Base-by-base conservation (phyloP, 2,113 vertebrate genomes). In the Anoplopoma fimbria region DNA sequence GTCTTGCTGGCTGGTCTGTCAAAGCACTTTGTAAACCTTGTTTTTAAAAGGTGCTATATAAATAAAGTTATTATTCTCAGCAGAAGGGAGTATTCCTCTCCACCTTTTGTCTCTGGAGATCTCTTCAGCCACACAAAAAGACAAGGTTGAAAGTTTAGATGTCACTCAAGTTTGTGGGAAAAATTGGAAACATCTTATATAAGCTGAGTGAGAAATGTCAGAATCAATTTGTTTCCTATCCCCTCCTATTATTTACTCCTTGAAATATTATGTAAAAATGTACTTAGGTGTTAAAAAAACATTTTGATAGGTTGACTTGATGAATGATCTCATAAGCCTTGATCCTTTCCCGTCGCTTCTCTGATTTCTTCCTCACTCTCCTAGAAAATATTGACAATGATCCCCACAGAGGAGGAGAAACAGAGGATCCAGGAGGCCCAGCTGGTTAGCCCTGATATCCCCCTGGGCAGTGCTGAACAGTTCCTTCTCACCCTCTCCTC, bases 361-460 rank as follows among this genome's bases (percentile, higher is more conserved):
- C 51, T 70, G 15, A 6, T 83, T 27, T 82, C 82, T 67, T 47
- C 13, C 60, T 31, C n/a, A 23, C 38, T 34, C 69, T 25, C 51
- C 31, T 87, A 99, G 98, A 99, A 99, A 97, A 99, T 99, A 91
- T 95, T 99, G 81, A 99, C 97, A 5, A 99, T 99, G 98, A 98
- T 99, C 93, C 98, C 98, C 2, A 97, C 95, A 0, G 97, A 99
- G 90, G 98, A 99, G 84, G 98, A 99, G 88, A 99, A 99, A 88
- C 98, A 99, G 91, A 98, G 96, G 94, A 99, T 99, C 88, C 97
- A 98, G 91, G 98, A 99, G 87, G 98, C 98, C 0, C 98, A 99
- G 91, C 94, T 99, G 94, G 96, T 96, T 0, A 99, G 95, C 90
- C 98, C 98, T 0, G 98, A 99, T 0, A 91, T 97, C 8, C 98